A percentile compares a stretch with the other conserved stretches of the same genome.
Conservation (phyloP, 2,888 invertebrate species). For the Perizoma affinitatum region DNA sequence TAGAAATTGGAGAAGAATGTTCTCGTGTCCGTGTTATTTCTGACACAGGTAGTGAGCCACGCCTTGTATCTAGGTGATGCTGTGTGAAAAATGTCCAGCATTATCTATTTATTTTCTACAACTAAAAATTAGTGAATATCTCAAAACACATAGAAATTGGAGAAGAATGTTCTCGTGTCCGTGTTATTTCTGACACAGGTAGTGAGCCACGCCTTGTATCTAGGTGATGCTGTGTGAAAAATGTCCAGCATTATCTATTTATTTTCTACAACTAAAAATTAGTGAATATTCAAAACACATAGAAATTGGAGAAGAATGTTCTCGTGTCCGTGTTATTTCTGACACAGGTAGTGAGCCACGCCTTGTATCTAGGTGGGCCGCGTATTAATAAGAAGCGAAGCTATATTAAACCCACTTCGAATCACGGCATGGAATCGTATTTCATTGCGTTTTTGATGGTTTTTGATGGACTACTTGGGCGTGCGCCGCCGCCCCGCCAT, state of each 20-base stretch:
- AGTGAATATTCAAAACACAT: background rate
- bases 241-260: no score
- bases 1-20: conserved; percentile 51
- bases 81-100: no score
- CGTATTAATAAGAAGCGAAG: conserved; percentile 65
- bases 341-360: conserved; percentile 60
- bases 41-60: conserved; percentile 60
- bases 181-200: conserved; percentile 71
- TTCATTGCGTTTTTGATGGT: conserved; percentile 46
- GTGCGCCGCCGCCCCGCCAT: no score
- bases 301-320: conserved; percentile 52
- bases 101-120: no score
- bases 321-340: conserved; percentile 59
- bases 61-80: conserved; percentile 64
- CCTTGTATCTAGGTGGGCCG: conserved; percentile 63
- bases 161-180: conserved; percentile 48
- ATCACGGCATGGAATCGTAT: conserved; percentile 62
- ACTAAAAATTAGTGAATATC: background rate
- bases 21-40: conserved; percentile 59
- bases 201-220: conserved; percentile 50
- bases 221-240: no score
- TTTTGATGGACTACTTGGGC: no score
- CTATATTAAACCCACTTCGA: conserved; percentile 64
- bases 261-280: no score
- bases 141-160: conserved; percentile 41